Base-by-base conservation (phyloP, 2,888 invertebrate species). In the Dioctria linearis region DNA sequence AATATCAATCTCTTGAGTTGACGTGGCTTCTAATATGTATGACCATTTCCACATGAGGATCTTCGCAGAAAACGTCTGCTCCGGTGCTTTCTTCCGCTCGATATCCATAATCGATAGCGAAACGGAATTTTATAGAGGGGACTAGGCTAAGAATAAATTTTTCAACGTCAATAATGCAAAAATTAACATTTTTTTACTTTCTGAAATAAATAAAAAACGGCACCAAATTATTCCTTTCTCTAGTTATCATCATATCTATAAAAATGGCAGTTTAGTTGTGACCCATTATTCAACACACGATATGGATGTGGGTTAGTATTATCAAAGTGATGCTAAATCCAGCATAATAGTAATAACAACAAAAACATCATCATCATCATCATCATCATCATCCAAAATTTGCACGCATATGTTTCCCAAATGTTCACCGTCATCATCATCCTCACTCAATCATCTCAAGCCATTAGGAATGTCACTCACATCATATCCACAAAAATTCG, bases 401-500 rank as follows among this genome's bases (percentile, higher is more conserved):
- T 25, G 73, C 73, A 73, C 73, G 51, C 73, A 73, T 13, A 43
- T 73, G 73, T 73, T 40, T 54, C 59, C 73, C 73, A 73, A 73
- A 73, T 73, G 73, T 39, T 49, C 39, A 42, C 73, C 67, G 43
- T 49, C 25, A 42, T 49, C 46, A 46, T 67, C 73, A 54, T 25
- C 73, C 54, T 54, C 54, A 4, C 54, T 11, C 54, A 54, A n/a
- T 11, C 73, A 57, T 57, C 69, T 57, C 73, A 59, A 57, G 40
- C 43, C 73, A 73, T 59, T 59, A 73, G 73, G 25, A 73, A 57
- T 40, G 54, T 73, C 57, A 73, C 73, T 54, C 57, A 73, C n/a
- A 2, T 73, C 73, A 73, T 42, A 37, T 11, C 59, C 57, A 57
- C 5, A 71, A 57, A 25, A 25, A 25, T 25, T 25, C 25, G 25